Conservation (phyloP, 2,888 invertebrate genomes). For the Tridacna gigas region DNA sequence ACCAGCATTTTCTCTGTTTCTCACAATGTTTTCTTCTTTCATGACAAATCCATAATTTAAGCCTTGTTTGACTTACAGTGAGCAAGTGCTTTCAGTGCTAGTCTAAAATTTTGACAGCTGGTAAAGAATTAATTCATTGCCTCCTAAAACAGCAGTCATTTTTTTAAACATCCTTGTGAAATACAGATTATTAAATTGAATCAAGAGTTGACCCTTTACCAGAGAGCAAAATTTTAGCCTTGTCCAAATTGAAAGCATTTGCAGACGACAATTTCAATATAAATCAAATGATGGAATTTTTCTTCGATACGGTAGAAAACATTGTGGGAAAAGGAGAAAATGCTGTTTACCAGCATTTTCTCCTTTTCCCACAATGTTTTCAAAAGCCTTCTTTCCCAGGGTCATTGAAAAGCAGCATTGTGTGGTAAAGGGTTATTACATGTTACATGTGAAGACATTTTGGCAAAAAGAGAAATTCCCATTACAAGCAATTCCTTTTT, state of each 20-base stretch:
- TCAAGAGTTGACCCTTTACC: background rate
- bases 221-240: background rate
- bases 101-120: no score
- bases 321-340: background rate
- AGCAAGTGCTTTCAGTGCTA: no score
- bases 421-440: background rate
- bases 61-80: no score
- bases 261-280: background rate
- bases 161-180: no score
- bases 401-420: background rate
- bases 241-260: background rate
- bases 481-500: no score
- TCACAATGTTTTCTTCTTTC: background rate
- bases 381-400: background rate
- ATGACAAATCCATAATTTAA: no score
- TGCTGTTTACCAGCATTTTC: background rate
- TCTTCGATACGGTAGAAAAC: background rate
- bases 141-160: no score
- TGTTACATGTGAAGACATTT: no score
- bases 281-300: background rate
- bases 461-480: no score
- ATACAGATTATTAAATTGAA: no score
- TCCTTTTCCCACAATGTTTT: slow-evolving; percentile 1
- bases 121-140: no score
- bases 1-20: background rate